These are phyloP conservation scores for Myotis lucifugus DNA, from an alignment of 2,113 vertebrate genomes.

Conservation along the genomic window DNA sequence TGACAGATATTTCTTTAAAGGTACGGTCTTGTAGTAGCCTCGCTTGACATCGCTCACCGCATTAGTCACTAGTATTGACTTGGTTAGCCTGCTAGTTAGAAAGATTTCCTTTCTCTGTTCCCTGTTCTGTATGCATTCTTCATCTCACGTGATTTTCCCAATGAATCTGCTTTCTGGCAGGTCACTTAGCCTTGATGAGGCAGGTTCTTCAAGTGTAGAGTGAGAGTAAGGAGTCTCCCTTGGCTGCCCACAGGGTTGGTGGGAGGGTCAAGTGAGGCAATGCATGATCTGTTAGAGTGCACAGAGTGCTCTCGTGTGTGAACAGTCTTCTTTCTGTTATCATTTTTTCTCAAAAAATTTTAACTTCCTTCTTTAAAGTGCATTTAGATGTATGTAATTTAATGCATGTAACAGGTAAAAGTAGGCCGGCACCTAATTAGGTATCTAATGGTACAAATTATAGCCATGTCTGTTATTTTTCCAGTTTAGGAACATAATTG, in stretches of 20 bases:
- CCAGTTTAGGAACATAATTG: neutral
- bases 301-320: neutral
- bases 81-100: neutral
- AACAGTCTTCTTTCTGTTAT: neutral
- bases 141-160: neutral
- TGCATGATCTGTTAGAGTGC: accelerated
- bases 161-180: neutral
- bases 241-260: neutral
- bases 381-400: neutral
- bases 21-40: neutral
- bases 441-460: neutral
- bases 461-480: neutral
- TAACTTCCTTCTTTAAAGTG: neutral
- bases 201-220: neutral
- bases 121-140: neutral
- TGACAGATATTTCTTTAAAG: neutral
- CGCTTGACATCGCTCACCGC: neutral
- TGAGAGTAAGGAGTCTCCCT: neutral
- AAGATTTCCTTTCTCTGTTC: neutral
- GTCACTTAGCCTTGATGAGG: neutral
- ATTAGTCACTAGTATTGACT: neutral
- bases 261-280: neutral
- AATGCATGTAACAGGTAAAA: neutral
- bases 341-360: neutral
- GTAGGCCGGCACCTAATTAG: neutral